Evolutionary conservation across 2,797 vertebrate species (phyloP).

Genomic region (Amniataba percoides): DNA sequence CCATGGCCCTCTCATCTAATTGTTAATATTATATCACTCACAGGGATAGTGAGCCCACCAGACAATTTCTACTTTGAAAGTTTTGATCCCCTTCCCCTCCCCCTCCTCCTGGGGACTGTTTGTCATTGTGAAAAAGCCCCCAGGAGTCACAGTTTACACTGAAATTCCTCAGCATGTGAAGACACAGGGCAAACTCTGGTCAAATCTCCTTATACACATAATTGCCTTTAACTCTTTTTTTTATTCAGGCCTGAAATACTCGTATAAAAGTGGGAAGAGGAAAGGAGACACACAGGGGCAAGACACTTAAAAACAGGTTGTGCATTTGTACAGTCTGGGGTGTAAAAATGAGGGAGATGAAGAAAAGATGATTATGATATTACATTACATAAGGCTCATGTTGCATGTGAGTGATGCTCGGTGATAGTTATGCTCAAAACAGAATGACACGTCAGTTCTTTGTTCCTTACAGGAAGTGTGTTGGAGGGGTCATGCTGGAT

Average conservation of each 20-base stretch:
- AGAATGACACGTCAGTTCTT: not conserved
- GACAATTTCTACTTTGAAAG: not conserved
- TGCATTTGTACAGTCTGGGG: too few species aligned
- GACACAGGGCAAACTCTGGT: constrained; percentile 25
- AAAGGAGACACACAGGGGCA: not conserved
- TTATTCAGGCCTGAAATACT: not conserved
- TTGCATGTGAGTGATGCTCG: not conserved
- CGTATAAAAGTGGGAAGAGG: not conserved
- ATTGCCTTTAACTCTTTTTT: too few species aligned
- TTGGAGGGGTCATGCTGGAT: not conserved
- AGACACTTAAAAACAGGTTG: not conserved
- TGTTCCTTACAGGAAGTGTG: not conserved
- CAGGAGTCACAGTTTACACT: constrained; percentile 42
- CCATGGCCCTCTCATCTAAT: not conserved
- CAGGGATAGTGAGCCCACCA: not conserved
- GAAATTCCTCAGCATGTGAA: constrained; percentile 67
- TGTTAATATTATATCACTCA: not conserved
- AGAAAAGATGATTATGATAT: not conserved
- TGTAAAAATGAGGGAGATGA: too few species aligned
- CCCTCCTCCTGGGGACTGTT: constrained; percentile 33
- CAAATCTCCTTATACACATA: constrained; percentile 25
- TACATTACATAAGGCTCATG: not conserved
- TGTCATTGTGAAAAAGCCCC: constrained; percentile 13
- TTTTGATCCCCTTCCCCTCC: too few species aligned
- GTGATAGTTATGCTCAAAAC: not conserved